Percentiles rank a stretch among this genome's conserved stretches.
These are phyloP conservation scores for Mellivora capensis DNA, from an alignment of 2,113 vertebrate species.

Conservation along the genomic window DNA sequence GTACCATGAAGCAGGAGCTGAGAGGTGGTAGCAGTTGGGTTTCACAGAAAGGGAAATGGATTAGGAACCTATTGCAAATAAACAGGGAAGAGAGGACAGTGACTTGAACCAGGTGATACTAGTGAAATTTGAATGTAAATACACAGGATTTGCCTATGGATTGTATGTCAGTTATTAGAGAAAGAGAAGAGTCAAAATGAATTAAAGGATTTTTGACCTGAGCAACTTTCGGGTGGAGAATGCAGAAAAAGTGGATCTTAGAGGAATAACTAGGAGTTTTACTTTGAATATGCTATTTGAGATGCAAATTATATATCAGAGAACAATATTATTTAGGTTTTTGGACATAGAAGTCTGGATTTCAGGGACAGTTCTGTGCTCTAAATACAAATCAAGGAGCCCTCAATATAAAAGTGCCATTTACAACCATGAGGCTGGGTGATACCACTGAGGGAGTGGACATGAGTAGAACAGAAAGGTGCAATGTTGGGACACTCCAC, in stretches of 20 bases:
- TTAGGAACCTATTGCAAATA: neutral
- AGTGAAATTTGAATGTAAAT: neutral
- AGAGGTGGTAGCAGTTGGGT: neutral
- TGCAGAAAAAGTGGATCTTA: neutral
- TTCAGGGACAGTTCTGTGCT: neutral
- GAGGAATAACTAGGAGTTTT: neutral
- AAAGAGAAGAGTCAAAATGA: neutral
- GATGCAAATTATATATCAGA: neutral
- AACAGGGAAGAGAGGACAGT: neutral
- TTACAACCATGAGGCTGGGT: neutral
- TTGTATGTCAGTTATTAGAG: neutral
- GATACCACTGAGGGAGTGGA: neutral
- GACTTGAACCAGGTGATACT: neutral
- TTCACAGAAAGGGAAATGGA: neutral
- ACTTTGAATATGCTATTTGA: neutral
- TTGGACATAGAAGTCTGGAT: neutral
- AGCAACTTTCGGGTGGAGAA: neutral
- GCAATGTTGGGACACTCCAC: neutral
- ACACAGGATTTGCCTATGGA: neutral
- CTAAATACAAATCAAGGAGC: neutral
- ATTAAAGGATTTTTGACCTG: neutral
- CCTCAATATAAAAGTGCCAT: neutral
- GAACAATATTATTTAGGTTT: neutral
- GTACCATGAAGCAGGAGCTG: neutral
- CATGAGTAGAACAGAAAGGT: neutral